Evolutionary conservation across 2,888 invertebrate species (phyloP), one percentile per base, ranked within the genome.

Genomic region (Pelosia muscerda): DNA sequence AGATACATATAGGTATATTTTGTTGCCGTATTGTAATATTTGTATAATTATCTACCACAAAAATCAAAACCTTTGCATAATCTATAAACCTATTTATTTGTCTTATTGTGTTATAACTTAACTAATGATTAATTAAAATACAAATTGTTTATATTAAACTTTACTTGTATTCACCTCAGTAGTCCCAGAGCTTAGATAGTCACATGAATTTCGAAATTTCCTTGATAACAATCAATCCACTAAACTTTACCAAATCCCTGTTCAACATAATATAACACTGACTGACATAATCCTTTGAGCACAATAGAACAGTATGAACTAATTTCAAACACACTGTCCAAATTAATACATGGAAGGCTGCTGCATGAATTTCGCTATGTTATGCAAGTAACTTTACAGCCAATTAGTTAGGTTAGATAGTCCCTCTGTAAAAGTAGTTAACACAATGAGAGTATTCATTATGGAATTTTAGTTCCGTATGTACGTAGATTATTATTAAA

Each of bases 401-500:
- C 68, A 71, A 80, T 75, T 78, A 79, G 64, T 72, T 68, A 22
- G 28, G n/a, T 49, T 68, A 54, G 55, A 67, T 15, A 42, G 60
- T 67, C 31, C 65, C 63, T 63, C 64, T 55, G 58, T 57, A 58
- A 67, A 75, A 69, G 75, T 71, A 69, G 75, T 75, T 69, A 23
- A 31, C 79, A 70, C 64, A 63, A 2, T 26, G 3, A 63, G 31
- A 49, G 49, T 28, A 26, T 9, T 22, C 22, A 34, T 11, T 58
- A n/a, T 49, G n/a, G 49, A 49, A 49, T 49, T 49, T 49, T 9
- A 49, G n/a, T 49, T 49, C 49, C 9, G 49, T 49, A 49, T 19
- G 49, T 49, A 49, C n/a, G n/a, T 49, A 49, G n/a, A n/a, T 49
- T 49, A 49, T 9, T n/a, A 49, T 49, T 2, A n/a, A n/a, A 9